Percentiles rank a stretch among this genome's conserved stretches.
phyloP scores from a whole-genome alignment of 2,888 invertebrate species.

The Schizotus pectinicornis region DNA sequence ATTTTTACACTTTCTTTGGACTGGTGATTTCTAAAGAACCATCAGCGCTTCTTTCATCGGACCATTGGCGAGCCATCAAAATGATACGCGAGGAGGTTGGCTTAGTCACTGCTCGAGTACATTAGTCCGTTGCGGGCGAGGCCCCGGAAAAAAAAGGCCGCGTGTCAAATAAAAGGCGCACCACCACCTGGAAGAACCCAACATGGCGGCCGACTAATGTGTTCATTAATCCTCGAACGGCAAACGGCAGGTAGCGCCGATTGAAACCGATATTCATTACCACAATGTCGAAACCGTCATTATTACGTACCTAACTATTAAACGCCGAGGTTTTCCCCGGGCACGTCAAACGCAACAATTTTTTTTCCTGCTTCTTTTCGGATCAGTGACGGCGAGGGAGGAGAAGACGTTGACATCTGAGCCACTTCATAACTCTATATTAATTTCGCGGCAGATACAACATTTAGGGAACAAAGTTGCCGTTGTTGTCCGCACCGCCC shows the following conservation, averaged over 20 bases:
- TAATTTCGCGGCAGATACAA: slow-evolving; percentile 31
- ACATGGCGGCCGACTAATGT: slow-evolving; percentile 18
- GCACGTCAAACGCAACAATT: neutral
- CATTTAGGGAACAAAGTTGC: slow-evolving; percentile 24
- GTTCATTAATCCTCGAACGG: slow-evolving; percentile 19
- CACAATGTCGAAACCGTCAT: too few species aligned
- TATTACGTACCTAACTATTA: slow-evolving; percentile 2
- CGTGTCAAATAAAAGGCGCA: slow-evolving; percentile 22
- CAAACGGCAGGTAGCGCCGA: slow-evolving; percentile 9
- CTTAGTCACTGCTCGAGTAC: slow-evolving; percentile 28
- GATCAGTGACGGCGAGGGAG: too few species aligned
- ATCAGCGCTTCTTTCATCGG: slow-evolving; percentile 31
- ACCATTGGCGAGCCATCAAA: slow-evolving; percentile 32
- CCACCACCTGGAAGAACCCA: slow-evolving; percentile 23
- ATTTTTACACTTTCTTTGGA: slow-evolving; percentile 30
- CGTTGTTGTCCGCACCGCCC: neutral
- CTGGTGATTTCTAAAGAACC: slow-evolving; percentile 29
- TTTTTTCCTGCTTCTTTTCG: too few species aligned
- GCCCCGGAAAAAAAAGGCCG: slow-evolving; percentile 12
- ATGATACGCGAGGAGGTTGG: slow-evolving; percentile 31
- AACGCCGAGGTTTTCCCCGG: neutral
- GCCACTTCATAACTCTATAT: slow-evolving; percentile 39
- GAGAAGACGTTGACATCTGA: slow-evolving; percentile 14
- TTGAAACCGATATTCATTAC: slow-evolving; percentile 19
- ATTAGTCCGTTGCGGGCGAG: slow-evolving; percentile 10